Base-by-base conservation (phyloP, 2,888 invertebrate species). In the Mechanitis mazaeus region DNA sequence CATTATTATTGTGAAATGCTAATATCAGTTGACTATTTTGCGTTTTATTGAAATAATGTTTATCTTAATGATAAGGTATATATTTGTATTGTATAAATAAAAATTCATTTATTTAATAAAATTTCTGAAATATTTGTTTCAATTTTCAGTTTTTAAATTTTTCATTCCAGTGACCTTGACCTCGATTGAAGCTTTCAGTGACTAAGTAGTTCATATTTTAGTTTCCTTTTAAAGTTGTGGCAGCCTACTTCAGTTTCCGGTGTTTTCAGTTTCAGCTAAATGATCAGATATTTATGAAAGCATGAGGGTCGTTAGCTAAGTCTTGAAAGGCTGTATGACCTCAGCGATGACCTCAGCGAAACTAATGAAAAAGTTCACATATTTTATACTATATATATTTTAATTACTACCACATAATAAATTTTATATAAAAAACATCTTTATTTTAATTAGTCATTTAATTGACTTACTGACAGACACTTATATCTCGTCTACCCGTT, bases 231-330 rank as follows among this genome's bases (percentile, higher is more conserved):
- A 65, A 54, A 53, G 20, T 31, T 53, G 45, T 28, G 53, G 45
- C 33, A 33, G n/a, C 56, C 35, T 31, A 35, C 56, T n/a, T 42
- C 33, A 38, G 55, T 57, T 60, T 58, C 50, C 33, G 53, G 59
- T 61, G 47, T 45, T 61, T 55, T 61, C 45, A 58, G 59, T 59
- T 64, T 58, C 42, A 46, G 33, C 56, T 62, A 46, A 53, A 59
- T 58, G 46, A 60, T 56, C 38, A 60, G 56, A 63, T 64, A 65
- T 60, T 60, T 45, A 46, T 59, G 46, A 45, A 33, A 53, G 59
- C 47, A 56, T 56, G 50, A 59, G 56, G 63, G 42, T 64, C 65
- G 61, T 66, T 64, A 64, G 61, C 45, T 53, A 33, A 61, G 58
- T 53, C 55, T 38, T 65, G 57, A 59, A 65, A 63, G 61, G 59